Base-by-base conservation (phyloP, 2,113 vertebrate genomes). In the Syngnathus typhle region DNA sequence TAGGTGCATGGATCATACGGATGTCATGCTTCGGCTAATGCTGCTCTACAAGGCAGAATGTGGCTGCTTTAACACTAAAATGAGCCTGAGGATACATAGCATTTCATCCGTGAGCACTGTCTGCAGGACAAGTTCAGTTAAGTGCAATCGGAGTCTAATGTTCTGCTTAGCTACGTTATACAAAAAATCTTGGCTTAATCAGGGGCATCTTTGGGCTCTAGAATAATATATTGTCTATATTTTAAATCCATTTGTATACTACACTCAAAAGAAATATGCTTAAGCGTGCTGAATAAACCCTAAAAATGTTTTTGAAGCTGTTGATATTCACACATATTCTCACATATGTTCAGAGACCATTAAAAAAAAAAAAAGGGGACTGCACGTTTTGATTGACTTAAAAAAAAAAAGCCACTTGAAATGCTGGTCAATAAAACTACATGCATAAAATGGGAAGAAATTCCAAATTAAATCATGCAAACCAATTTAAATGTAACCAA, bases 71-170 rank as follows among this genome's bases (percentile, higher is more conserved):
- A 68, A 70, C 72, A 70, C 75, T 67, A 16, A 85, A 80, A 85
- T 74, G 74, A 86, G 85, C 79, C 84, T 7, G 76, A 79, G 83
- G 82, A 85, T 78, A 67, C 71, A 83, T 73, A 41, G 79, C 84
- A 83, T 86, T 85, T 85, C 69, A 74, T 77, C 68, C 69, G 64
- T 67, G 71, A 72, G 74, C 52, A 39, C 72, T 75, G 77, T 81
- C 74, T 78, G 60, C 47, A 60, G 65, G 36, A 44, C 41, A 63
- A 13, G 19, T 62, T 21, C 18, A 51, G 23, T 49, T 51, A 36
- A 65, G 44, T 49, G 23, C 43, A 51, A 65, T 36, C 9, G 16
- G 19, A 21, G 2, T 62, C 4, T 62, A 62, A 43, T 41, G 4
- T 65, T 19, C 39, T 64, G 7, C 51, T 37, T 36, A 27, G 5